Conservation (phyloP, 2,113 vertebrate species). For the Pitta sordida region DNA sequence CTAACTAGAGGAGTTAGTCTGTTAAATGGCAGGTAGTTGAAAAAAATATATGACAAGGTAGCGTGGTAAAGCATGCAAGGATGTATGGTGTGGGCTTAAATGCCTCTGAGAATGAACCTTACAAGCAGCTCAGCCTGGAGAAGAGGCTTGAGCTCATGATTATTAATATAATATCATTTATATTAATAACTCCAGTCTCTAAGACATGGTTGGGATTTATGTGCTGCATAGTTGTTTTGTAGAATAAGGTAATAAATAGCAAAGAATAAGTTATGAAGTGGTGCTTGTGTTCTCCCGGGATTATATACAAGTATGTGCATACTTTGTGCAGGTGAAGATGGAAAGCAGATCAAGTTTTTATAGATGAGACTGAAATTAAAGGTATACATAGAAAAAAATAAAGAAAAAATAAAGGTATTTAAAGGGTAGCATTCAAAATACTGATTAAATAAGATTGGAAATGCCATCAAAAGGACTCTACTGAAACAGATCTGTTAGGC, state of each 20-base stretch:
- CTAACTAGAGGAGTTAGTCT: background rate
- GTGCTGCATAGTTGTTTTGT: background rate
- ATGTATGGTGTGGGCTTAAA: background rate
- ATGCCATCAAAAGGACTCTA: background rate
- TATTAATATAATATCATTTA: background rate
- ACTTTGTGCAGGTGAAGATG: background rate
- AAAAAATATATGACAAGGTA: background rate
- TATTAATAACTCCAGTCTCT: background rate
- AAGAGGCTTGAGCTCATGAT: background rate
- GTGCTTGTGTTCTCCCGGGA: background rate
- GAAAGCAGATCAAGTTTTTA: background rate
- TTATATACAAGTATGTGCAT: background rate
- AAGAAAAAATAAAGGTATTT: background rate
- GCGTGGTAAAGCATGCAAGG: background rate
- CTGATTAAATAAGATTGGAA: background rate
- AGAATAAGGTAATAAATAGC: background rate
- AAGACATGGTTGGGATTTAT: background rate
- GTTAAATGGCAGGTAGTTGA: background rate
- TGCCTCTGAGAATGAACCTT: background rate
- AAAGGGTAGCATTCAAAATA: background rate
- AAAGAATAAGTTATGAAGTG: background rate
- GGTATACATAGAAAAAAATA: background rate
- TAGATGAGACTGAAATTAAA: background rate
- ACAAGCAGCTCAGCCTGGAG: background rate
- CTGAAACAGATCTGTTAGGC: background rate